phyloP scores from a whole-genome alignment of 2,797 vertebrate species.

The Pampus argenteus region DNA sequence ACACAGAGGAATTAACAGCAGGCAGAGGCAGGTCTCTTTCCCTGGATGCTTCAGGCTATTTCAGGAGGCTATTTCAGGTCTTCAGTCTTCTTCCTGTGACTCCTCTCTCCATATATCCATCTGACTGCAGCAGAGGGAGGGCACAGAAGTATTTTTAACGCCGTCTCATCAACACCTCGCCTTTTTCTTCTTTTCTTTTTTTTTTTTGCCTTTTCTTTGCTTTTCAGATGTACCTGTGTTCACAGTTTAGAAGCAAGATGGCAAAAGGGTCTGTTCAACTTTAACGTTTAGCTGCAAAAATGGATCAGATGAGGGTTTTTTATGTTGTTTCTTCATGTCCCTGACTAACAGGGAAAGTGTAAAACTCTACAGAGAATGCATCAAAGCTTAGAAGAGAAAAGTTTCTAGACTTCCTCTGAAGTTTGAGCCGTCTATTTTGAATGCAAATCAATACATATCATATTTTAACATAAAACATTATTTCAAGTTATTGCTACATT shows the following conservation, averaged over 20 bases:
- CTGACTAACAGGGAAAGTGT: not conserved
- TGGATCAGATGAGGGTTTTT: not conserved
- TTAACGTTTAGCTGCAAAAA: slow-evolving; percentile 41
- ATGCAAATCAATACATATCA: not conserved
- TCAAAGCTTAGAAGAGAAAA: not conserved
- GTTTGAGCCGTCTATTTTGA: not conserved
- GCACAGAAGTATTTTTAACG: slow-evolving; percentile 71
- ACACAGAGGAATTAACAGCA: slow-evolving; percentile 72
- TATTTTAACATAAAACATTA: not conserved
- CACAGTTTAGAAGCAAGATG: slow-evolving; percentile 42
- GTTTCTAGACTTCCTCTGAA: not conserved
- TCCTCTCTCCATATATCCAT: slow-evolving; percentile 59
- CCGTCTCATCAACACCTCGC: slow-evolving; percentile 47
- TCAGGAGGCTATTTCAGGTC: slow-evolving; percentile 78
- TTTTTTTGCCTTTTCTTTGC: slow-evolving; percentile 1
- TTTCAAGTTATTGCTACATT: not conserved
- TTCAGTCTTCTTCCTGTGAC: slow-evolving; percentile 63
- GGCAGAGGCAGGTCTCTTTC: slow-evolving; percentile 70
- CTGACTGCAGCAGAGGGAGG: slow-evolving; percentile 70
- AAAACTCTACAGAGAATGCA: not conserved
- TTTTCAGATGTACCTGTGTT: slow-evolving; percentile 35
- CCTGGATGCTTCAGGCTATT: slow-evolving; percentile 74
- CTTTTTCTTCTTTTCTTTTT: slow-evolving; percentile 4
- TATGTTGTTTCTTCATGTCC: not conserved
- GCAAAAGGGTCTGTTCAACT: slow-evolving; percentile 31